A percentile compares a stretch with the other conserved stretches of the same genome.
Conservation (phyloP, 1,140 invertebrate genomes). For the Ceratina calcarata region DNA sequence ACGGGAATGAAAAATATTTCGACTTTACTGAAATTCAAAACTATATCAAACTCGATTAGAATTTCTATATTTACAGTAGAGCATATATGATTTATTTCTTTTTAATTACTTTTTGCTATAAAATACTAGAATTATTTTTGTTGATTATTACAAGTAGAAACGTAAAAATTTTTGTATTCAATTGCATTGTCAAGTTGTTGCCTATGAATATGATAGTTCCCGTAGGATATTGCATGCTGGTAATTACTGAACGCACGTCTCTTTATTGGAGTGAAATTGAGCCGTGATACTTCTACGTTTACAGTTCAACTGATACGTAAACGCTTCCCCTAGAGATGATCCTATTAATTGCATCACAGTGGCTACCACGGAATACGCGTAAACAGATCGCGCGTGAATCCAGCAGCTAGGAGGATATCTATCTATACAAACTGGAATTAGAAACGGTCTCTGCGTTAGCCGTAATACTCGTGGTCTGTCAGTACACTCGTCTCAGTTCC, state of each 20-base stretch:
- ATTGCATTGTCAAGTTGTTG: no score
- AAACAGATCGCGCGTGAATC: slow-evolving; percentile 37
- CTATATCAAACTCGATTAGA: no score
- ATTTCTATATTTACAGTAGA: no score
- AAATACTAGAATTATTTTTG: no score
- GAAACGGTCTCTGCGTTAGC: neutral
- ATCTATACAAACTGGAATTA: neutral
- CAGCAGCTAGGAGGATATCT: slow-evolving; percentile 11
- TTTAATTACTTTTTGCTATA: no score
- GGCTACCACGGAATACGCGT: neutral
- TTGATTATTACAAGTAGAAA: no score
- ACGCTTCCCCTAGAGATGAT: neutral
- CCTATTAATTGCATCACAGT: neutral
- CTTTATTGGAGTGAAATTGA: neutral
- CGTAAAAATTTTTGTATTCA: no score
- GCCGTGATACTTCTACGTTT: neutral
- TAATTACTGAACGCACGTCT: neutral
- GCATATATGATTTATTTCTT: no score
- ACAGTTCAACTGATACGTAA: slow-evolving; percentile 16
- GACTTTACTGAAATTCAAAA: no score
- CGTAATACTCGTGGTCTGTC: neutral
- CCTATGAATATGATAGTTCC: no score
- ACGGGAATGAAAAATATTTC: no score
- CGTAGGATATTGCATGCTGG: no score
- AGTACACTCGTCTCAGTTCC: neutral